These are phyloP conservation scores for Lophius piscatorius DNA, from an alignment of 2,113 vertebrate species.

Conservation along the genomic window DNA sequence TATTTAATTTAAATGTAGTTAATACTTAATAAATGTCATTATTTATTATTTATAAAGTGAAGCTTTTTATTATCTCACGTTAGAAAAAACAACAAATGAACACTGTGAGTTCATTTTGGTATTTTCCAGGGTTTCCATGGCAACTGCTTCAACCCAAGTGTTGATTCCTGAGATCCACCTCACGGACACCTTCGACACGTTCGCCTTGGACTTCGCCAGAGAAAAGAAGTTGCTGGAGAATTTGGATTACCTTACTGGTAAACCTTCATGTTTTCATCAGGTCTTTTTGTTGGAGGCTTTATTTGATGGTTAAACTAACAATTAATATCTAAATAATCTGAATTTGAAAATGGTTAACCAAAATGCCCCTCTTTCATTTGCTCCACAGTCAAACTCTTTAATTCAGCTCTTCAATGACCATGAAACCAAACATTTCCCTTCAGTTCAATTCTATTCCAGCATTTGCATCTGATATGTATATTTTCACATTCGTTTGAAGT, in stretches of 20 bases:
- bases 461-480: neutral
- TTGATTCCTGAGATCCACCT: conserved; percentile 98
- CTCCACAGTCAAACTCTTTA: neutral
- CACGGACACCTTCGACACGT: conserved; percentile 95
- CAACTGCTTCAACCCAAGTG: conserved; percentile 96
- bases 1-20: too few relatives aligned
- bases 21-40: too few relatives aligned
- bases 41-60: too few relatives aligned
- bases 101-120: neutral
- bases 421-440: conserved; percentile 4
- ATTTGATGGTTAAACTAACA: too few relatives aligned
- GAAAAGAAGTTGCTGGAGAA: conserved; percentile 98
- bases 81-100: neutral
- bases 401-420: neutral
- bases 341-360: neutral
- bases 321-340: too few relatives aligned
- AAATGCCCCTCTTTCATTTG: neutral
- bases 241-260: conserved; percentile 98
- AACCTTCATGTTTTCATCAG: neutral
- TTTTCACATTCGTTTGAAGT: conserved; percentile 22
- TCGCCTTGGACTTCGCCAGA: conserved; percentile 95
- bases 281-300: too few relatives aligned
- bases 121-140: conserved; percentile 92
- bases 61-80: too few relatives aligned
- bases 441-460: neutral